Evolutionary conservation across 1,140 invertebrate genomes (phyloP).

Genomic region (Chelonus insularis): DNA sequence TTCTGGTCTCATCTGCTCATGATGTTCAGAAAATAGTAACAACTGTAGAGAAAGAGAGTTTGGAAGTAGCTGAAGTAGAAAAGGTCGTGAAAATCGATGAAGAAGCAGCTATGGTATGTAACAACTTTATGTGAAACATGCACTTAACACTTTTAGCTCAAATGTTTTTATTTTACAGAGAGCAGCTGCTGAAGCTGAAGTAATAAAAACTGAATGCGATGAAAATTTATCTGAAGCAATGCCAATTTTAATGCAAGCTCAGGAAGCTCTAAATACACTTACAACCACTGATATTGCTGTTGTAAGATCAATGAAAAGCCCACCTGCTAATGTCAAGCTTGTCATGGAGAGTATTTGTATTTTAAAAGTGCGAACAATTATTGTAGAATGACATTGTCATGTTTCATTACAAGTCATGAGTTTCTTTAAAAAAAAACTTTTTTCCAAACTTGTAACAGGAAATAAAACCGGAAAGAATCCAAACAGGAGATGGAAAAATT

Average conservation of each 20-base stretch:
- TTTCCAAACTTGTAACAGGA: too few relatives aligned
- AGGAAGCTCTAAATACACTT: slow-evolving; percentile 87
- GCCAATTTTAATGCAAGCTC: slow-evolving; percentile 88
- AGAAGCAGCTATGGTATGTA: slow-evolving; percentile 60
- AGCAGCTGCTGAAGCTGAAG: slow-evolving; percentile 71
- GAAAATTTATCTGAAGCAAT: slow-evolving; percentile 90
- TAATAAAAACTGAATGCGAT: slow-evolving; percentile 95
- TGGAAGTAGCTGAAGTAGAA: slow-evolving; percentile 79
- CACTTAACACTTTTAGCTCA: slow-evolving; percentile 8
- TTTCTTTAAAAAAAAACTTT: too few relatives aligned
- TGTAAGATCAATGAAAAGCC: slow-evolving; percentile 97
- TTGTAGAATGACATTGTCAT: too few relatives aligned
- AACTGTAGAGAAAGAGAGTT: slow-evolving; percentile 80
- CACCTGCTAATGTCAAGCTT: slow-evolving; percentile 88
- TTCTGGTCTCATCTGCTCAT: slow-evolving; percentile 81
- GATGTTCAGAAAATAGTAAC: slow-evolving; percentile 81
- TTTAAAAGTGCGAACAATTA: slow-evolving; percentile 86
- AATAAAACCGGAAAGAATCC: slow-evolving; percentile 81
- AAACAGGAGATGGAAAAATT: slow-evolving; percentile 71
- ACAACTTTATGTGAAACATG: neutral
- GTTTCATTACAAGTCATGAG: too few relatives aligned
- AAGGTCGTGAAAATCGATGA: slow-evolving; percentile 70
- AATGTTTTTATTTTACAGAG: slow-evolving; percentile 30
- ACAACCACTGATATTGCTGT: slow-evolving; percentile 91
- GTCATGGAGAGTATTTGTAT: slow-evolving; percentile 97